A percentile compares a stretch with the other conserved stretches of the same genome.
phyloP scores from a whole-genome alignment of 2,797 vertebrate genomes.

The Natrix natrix region DNA sequence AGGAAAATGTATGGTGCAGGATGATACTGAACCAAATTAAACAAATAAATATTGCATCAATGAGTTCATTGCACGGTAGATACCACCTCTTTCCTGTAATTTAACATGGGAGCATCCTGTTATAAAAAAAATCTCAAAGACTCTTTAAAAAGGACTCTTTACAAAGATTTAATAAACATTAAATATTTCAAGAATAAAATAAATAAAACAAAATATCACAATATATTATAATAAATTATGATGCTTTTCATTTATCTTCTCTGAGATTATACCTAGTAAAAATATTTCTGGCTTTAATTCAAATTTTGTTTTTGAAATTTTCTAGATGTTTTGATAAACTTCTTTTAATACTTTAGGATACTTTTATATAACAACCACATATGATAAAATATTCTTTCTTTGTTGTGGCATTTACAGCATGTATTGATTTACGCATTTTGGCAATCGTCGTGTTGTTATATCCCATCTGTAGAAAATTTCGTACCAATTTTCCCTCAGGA shows the following conservation, averaged over 20 bases:
- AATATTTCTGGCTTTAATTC: not conserved
- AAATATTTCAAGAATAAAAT: not conserved
- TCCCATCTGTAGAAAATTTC: not conserved
- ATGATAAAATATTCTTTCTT: not conserved
- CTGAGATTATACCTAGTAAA: not conserved
- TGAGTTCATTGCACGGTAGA: not conserved
- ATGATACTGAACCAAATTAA: not conserved
- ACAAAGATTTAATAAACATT: not conserved
- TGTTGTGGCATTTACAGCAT: not conserved
- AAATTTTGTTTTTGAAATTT: not conserved
- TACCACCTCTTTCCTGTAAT: not conserved
- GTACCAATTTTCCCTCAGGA: not conserved
- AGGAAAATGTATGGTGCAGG: not conserved
- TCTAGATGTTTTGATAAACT: not conserved
- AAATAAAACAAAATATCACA: not conserved
- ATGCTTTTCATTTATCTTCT: not conserved
- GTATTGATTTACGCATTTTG: not conserved
- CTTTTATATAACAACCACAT: not conserved
- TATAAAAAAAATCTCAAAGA: not conserved
- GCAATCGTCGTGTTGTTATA: not conserved
- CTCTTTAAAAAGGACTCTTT: not conserved
- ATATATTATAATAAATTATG: not conserved
- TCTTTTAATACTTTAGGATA: not conserved
- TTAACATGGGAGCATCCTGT: not conserved
- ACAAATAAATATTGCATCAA: not conserved